Evolutionary conservation across 2,797 vertebrate genomes (phyloP).

Genomic region (Lepidocolaptes lacrymiger): DNA sequence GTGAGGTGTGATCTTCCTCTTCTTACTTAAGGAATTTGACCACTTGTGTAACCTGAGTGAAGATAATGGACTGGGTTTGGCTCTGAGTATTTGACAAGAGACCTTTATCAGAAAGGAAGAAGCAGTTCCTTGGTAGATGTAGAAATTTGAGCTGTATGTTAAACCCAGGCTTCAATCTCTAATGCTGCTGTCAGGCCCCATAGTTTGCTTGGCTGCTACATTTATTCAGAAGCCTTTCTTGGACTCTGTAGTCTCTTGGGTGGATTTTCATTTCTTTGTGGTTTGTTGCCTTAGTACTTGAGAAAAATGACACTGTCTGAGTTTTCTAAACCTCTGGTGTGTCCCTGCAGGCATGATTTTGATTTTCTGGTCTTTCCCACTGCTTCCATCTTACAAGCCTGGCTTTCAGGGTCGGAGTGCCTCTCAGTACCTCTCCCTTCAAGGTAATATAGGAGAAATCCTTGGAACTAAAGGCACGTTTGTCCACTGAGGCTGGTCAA

Average conservation of each 20-base stretch:
- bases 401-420: background rate
- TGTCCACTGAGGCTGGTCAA: background rate
- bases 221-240: conserved; percentile 17
- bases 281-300: conserved; percentile 27
- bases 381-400: background rate
- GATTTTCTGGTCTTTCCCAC: background rate
- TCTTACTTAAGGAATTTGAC: background rate
- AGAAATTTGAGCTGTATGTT: background rate
- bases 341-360: background rate
- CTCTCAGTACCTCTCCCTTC: background rate
- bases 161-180: background rate
- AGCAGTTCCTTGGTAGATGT: background rate
- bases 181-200: background rate
- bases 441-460: background rate
- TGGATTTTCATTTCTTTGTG: conserved; percentile 27
- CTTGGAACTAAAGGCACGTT: background rate
- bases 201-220: background rate
- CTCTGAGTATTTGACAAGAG: background rate
- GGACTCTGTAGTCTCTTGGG: background rate
- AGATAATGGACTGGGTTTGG: background rate
- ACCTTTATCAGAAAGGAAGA: background rate
- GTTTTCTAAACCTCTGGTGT: conserved; percentile 1
- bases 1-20: background rate
- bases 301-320: background rate
- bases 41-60: background rate